A percentile compares a stretch with the other conserved stretches of the same genome.
Conservation (phyloP, 2,797 vertebrate genomes). For the Limnodromus scolopaceus region DNA sequence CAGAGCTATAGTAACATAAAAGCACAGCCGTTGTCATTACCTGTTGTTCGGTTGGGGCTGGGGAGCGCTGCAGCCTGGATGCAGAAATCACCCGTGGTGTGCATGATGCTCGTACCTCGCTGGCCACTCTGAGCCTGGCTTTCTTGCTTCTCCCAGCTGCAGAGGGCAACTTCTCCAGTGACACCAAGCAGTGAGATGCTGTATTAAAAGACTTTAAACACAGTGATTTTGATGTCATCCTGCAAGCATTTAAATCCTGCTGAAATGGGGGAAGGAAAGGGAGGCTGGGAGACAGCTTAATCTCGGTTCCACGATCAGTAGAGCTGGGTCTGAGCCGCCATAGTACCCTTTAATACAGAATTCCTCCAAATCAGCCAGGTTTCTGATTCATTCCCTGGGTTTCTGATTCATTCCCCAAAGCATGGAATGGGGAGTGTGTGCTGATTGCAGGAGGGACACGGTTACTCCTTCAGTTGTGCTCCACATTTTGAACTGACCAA, state of each 20-base stretch:
- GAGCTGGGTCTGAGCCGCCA: neutral
- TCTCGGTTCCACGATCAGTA: neutral
- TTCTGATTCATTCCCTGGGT: neutral
- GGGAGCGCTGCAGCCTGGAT: neutral
- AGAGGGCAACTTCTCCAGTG: neutral
- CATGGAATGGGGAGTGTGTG: accelerated
- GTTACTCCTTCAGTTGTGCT: neutral
- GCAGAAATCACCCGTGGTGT: accelerated
- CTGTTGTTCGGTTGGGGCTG: neutral
- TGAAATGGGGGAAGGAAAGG: neutral
- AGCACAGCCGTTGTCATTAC: neutral
- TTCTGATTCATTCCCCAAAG: neutral
- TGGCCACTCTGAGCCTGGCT: neutral
- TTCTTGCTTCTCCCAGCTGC: neutral
- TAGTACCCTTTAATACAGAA: accelerated
- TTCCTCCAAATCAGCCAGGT: neutral
- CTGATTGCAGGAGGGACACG: neutral
- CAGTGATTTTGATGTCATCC: neutral
- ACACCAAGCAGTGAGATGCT: neutral
- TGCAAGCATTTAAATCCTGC: neutral
- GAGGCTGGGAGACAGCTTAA: neutral
- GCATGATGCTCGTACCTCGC: accelerated
- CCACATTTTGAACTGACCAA: neutral
- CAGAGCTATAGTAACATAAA: neutral
- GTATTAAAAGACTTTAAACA: neutral